Conservation (phyloP, 37 sponge, comb jelly and placozoan species). For the Spongilla lacustris region DNA sequence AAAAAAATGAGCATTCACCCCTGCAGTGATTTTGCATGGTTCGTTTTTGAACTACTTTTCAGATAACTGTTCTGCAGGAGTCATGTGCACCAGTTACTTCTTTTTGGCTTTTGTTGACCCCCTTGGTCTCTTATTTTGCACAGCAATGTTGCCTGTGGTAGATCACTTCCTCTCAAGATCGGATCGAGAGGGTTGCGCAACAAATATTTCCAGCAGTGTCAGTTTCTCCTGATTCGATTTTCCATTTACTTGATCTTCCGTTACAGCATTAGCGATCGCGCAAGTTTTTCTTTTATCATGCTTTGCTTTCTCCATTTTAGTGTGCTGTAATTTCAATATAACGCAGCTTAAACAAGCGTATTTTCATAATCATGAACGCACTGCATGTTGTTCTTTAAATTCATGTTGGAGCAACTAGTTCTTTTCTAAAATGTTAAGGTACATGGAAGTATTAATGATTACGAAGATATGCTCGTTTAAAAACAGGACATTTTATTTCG, state of each 20-base stretch:
- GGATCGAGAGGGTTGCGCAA: neutral
- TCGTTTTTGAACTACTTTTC: neutral
- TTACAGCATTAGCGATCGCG: neutral
- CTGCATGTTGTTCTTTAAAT: neutral
- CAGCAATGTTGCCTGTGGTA: neutral
- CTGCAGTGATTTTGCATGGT: neutral
- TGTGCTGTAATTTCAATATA: neutral
- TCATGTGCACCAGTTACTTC: neutral
- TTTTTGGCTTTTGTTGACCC: slow-evolving; percentile 1
- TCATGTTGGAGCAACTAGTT: neutral
- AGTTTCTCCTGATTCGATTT: neutral
- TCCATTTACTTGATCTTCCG: neutral
- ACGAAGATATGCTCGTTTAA: neutral
- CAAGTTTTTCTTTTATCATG: neutral
- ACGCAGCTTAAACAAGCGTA: neutral
- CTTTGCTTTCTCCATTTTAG: neutral
- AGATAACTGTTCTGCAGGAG: neutral
- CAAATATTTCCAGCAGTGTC: neutral
- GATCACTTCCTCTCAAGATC: neutral
- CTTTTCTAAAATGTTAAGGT: neutral
- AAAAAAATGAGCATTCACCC: neutral
- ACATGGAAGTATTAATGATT: neutral
- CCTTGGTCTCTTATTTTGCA: neutral
- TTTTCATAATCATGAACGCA: neutral
- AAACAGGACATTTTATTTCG: neutral